Evolutionary conservation across 2,797 vertebrate genomes (phyloP), one percentile per base, ranked within the genome.

Genomic region (Typhlichthys eigenmanni): DNA sequence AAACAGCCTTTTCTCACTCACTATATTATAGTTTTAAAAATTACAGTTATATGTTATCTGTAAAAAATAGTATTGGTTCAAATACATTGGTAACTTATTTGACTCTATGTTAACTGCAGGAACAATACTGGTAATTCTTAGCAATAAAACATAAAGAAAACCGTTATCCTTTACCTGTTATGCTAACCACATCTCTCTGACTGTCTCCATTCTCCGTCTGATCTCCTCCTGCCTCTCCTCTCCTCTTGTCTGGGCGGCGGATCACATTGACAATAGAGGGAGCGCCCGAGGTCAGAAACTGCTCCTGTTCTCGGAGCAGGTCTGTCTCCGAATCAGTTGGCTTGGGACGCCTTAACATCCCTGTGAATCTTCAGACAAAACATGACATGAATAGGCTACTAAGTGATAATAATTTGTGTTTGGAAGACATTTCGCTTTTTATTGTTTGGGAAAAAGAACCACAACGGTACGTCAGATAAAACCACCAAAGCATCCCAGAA

Each of bases 281-380:
- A 38, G 89, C 82, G 0, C 94, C 90, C 1, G 95, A 90, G 64
- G 91, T 85, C 58, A 98, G 88, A 79, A 99, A 98, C 71, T 88
- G 85, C 71, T 92, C 86, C 85, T 99, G 97, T 68, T 97, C 96
- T 54, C 64, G 93, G 13, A 99, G 88, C 67, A 98, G 87, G 81
- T 99, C 98, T 1, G 86, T 92, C 86, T 99, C 97, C 0, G 94
- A 96, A 81, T 98, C 97, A 0, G 94, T 93, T 8, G 95, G 93
- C 67, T 95, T 95, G 3, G 96, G 96, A 75, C 97, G 95, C 0
- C 88, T 93, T 81, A 98, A 74, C 96, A 99, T 98, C 69, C 76
- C 76, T 72, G 58, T 87, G 43, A 62, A 69, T 38, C 7, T 29
- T 29, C 24, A 29, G 24, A 29, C 24, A 29, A 29, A 29, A 29